Evolutionary conservation across 2,888 invertebrate genomes (phyloP).

Genomic region (Acleris emargana): DNA sequence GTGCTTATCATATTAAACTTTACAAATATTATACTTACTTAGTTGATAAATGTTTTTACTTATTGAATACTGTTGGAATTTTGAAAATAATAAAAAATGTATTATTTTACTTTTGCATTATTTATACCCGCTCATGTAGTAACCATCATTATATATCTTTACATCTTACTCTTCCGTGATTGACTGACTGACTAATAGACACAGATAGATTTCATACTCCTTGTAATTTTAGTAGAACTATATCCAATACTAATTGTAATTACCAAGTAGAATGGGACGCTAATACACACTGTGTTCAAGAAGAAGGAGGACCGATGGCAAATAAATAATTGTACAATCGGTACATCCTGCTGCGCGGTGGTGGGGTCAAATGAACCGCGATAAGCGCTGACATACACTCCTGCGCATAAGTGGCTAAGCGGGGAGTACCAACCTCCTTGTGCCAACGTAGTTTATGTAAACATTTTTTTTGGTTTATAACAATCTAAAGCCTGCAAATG

Average conservation of each 20-base stretch:
- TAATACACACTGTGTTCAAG: not conserved
- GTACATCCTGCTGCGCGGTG: constrained; percentile 50
- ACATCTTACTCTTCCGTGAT: too few species aligned
- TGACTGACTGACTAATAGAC: too few species aligned
- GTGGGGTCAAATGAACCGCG: constrained; percentile 62
- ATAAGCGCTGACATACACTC: constrained; percentile 56
- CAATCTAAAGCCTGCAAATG: too few species aligned
- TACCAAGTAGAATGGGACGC: not conserved
- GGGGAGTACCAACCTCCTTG: not conserved
- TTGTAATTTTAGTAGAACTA: not conserved
- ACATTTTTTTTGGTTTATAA: too few species aligned
- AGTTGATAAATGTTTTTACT: not conserved
- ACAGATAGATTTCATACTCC: too few species aligned
- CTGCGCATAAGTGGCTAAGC: constrained; percentile 40
- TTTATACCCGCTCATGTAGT: not conserved
- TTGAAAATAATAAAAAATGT: constrained; percentile 24
- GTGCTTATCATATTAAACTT: too few species aligned
- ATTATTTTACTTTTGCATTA: constrained; percentile 3
- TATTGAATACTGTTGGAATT: constrained; percentile 27
- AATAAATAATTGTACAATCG: constrained; percentile 39
- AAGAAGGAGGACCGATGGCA: constrained; percentile 16
- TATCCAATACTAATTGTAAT: not conserved
- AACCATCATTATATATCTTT: too few species aligned
- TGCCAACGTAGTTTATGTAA: too few species aligned
- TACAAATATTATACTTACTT: not conserved